Base-by-base conservation (phyloP, 23 tunicate genomes). In the Phallusia fumigata region DNA sequence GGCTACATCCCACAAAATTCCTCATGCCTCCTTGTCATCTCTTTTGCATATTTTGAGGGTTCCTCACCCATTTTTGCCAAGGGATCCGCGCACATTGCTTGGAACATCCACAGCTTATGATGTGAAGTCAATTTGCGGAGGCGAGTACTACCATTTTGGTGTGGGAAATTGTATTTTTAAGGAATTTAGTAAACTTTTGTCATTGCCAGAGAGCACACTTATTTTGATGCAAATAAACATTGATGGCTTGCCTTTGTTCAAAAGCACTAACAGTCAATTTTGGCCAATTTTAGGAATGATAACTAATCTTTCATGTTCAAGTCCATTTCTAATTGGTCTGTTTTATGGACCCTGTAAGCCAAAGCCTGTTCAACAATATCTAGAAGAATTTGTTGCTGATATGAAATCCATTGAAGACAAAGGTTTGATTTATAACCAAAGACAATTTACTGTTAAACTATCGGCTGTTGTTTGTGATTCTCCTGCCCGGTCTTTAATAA, bases 201-300 rank as follows among this genome's bases (percentile, higher is more conserved):
- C 40, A 28, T 33, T 32, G 75, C 79, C 80, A n/a, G 31, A 31
- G 40, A 13, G 58, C 18, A 31, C 30, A 16, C 19, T 30, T 1
- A 21, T 47, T 31, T 34, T 84, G 13, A 32, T 84, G 77, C 84
- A 86, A 21, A 45, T 86, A 30, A 86, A 86, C 65, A 72, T 86
- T 52, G 89, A 79, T 79, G 89, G 89, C 28, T 31, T 86, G 44
- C 89, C 84, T 0, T 8, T 86, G 80, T 86, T 86, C 45, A 69
- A 86, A 72, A 79, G 84, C 22, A 50, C 73, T 26, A 79, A 72
- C 5, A 19, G 15, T 30, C 79, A 72, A 79, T 47, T 86, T 86
- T 79, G 89, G 88, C 77, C 88, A 19, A 85, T 85, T 19, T 64
- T 85, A 34, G 82, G 88, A 64, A 35, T 75, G 28, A 77, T 78